Percentiles rank a stretch among this genome's conserved stretches.
Conservation (phyloP, 2,888 invertebrate genomes). For the Chesias legatella region DNA sequence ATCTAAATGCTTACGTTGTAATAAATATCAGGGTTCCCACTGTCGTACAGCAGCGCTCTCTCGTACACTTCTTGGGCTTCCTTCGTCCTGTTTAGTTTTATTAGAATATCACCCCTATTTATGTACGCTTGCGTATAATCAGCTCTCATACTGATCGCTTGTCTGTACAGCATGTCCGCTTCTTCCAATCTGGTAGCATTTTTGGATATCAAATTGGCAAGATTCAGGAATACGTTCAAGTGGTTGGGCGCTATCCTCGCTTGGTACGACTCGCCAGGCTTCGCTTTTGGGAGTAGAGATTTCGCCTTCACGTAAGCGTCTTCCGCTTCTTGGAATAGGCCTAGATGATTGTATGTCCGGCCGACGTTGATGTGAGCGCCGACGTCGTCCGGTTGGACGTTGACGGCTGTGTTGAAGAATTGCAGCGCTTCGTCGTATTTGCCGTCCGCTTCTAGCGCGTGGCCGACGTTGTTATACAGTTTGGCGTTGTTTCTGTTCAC, state of each 20-base stretch:
- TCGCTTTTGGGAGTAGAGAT: constrained; percentile 92
- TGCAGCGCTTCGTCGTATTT: constrained; percentile 88
- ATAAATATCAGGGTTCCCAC: constrained; percentile 96
- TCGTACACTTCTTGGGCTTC: constrained; percentile 98
- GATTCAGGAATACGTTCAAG: constrained; percentile 95
- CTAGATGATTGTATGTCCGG: constrained; percentile 94
- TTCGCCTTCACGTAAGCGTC: constrained; percentile 95
- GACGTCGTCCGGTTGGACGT: constrained; percentile 96
- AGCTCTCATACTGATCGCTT: constrained; percentile 98
- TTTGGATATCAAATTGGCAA: constrained; percentile 96
- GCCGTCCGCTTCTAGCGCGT: constrained; percentile 91
- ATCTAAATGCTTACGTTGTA: constrained; percentile 92
- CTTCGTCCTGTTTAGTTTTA: constrained; percentile 95
- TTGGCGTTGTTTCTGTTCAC: constrained; percentile 96
- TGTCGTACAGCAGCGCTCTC: constrained; percentile 94
- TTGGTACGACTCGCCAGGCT: constrained; percentile 96
- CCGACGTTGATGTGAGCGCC: constrained; percentile 99
- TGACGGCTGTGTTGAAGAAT: constrained; percentile 95
- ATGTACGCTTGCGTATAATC: constrained; percentile 98
- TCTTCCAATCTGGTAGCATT: constrained; percentile 95
- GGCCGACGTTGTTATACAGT: constrained; percentile 97
- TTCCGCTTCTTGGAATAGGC: constrained; percentile 88
- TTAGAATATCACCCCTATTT: constrained; percentile 96
- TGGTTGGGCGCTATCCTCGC: constrained; percentile 97
- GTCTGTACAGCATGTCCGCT: constrained; percentile 95